Base-by-base conservation (phyloP, 1,140 invertebrate genomes). In the Achatina immaculata region DNA sequence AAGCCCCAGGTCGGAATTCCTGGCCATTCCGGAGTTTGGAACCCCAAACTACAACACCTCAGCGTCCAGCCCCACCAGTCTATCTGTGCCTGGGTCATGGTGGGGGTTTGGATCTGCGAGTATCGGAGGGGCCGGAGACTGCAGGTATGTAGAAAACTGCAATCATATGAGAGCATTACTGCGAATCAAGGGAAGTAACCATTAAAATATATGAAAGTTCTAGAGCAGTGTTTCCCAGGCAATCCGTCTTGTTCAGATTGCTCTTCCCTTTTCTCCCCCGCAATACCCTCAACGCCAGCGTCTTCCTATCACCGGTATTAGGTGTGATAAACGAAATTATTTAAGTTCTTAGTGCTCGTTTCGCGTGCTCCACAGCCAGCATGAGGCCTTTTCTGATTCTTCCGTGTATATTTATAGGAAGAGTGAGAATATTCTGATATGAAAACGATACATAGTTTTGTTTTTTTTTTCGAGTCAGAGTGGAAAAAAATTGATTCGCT, bases 21-120 rank as follows among this genome's bases (percentile, higher is more conserved):
- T 82, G 3, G 65, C 78, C 21, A 83, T 83, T 21, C 82, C 82
- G 3, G 84, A 85, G 58, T 69, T 45, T 65, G 65, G 80, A 7
- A 55, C 76, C 38, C 81, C 69, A 66, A 71, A 71, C 48, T 58
- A 48, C 76, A 48, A 73, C 65, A 79, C 72, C 28, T 55, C 51
- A 24, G 69, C 81, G 31, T 80, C 81, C 19, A 84, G 83, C 28
- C 83, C 83, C 0, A 81, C 81, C 42, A 84, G 83, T 51, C 62
- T 84, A 21, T 80, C 81, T 7, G 83, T 84, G 24, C 83, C 83
- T 24, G 69, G 72, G 2, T 78, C 73, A 14, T 82, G 48, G 76
- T 68, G 58, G 76, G 76, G 76, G 36, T 78, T 78, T 34, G 76
- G 76, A 9, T 65, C 74, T 19, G 24, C 34, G 24, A 34, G 3